These are phyloP conservation scores for Hepsetus odoe DNA, from an alignment of 2,113 vertebrate species.

Conservation along the genomic window DNA sequence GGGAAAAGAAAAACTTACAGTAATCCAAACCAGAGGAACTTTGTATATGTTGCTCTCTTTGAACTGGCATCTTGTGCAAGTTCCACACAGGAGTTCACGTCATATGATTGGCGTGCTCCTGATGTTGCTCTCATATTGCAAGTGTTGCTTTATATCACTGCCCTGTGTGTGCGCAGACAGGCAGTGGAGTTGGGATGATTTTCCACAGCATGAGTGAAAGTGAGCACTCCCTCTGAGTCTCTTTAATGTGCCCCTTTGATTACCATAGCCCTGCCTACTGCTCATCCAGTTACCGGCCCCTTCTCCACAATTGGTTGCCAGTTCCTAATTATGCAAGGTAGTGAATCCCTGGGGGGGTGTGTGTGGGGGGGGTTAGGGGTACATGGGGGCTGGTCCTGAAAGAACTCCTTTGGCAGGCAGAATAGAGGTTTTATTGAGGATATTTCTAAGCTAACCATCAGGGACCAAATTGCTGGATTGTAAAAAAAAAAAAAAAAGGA, in stretches of 20 bases:
- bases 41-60: conserved; percentile 33
- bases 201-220: conserved; percentile 34
- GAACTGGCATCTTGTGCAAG: conserved; percentile 41
- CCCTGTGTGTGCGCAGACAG: neutral
- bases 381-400: conserved; percentile 76
- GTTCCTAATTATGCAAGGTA: conserved; percentile 81
- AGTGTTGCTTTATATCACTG: neutral
- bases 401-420: conserved; percentile 83
- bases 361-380: neutral
- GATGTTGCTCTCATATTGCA: neutral
- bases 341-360: conserved; percentile 77
- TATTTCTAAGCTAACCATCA: conserved; percentile 83
- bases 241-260: conserved; percentile 80
- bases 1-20: neutral
- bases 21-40: conserved; percentile 34
- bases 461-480: conserved; percentile 82
- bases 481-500: conserved; percentile 67
- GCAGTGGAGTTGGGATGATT: neutral
- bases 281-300: conserved; percentile 79
- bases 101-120: conserved; percentile 16
- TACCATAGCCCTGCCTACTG: conserved; percentile 79
- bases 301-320: conserved; percentile 70
- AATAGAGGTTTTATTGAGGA: conserved; percentile 87
- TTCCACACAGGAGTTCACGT: conserved; percentile 27
- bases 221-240: conserved; percentile 71